Conservation (phyloP, 2,888 invertebrate genomes). For the Seira sanloemensis region DNA sequence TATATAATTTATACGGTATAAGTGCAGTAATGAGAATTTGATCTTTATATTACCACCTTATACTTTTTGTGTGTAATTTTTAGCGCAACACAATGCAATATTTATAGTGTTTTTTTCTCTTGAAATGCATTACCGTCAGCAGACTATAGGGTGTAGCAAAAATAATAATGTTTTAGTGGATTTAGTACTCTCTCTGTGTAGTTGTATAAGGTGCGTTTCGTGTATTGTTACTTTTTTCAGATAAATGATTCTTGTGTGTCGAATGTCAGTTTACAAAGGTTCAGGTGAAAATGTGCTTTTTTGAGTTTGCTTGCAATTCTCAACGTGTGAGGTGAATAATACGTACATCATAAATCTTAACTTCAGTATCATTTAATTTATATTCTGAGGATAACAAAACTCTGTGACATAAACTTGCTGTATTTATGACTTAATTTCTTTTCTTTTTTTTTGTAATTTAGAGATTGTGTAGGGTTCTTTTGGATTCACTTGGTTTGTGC, state of each 20-base stretch:
- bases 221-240: neutral
- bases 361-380: neutral
- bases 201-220: too few species aligned
- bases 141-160: neutral
- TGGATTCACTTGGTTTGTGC: too few species aligned
- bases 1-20: neutral
- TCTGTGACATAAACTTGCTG: neutral
- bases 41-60: neutral
- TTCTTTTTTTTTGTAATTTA: too few species aligned
- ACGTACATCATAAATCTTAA: neutral
- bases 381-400: neutral
- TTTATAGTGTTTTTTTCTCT: slow-evolving; percentile 46
- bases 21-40: neutral
- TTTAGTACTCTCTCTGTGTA: neutral
- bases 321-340: neutral
- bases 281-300: neutral
- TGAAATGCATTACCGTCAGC: slow-evolving; percentile 32
- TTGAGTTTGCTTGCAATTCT: neutral
- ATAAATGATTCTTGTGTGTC: neutral
- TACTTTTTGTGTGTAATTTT: neutral
- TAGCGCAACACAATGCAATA: slow-evolving; percentile 47
- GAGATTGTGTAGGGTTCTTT: too few species aligned
- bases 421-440: too few species aligned
- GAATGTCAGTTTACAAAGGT: neutral
- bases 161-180: too few species aligned